phyloP scores from a whole-genome alignment of 2,797 vertebrate species.

The Oryzias dopingdopingensis region DNA sequence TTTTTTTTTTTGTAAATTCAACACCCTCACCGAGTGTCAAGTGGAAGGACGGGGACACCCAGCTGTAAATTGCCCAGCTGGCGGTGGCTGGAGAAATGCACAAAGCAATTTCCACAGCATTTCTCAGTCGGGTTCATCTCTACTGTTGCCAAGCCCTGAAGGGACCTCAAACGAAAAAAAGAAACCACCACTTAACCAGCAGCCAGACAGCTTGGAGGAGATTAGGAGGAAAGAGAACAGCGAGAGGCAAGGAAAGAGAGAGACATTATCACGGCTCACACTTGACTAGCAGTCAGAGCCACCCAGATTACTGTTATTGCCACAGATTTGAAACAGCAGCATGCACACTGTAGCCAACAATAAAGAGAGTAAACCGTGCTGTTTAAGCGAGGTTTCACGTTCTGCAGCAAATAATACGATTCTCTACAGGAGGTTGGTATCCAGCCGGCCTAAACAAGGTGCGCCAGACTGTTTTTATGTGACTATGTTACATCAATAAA shows the following conservation, averaged over 20 bases:
- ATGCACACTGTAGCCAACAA: slow-evolving; percentile 28
- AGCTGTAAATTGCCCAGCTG: slow-evolving; percentile 74
- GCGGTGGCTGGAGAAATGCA: slow-evolving; percentile 55
- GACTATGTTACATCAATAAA: background rate
- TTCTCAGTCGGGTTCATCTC: slow-evolving; percentile 58
- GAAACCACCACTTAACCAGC: slow-evolving; percentile 52
- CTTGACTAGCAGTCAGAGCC: slow-evolving; percentile 56
- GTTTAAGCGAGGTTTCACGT: slow-evolving; percentile 37
- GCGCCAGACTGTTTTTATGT: slow-evolving; percentile 10
- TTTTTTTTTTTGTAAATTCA: slow-evolving; percentile 41
- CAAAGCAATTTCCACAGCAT: slow-evolving; percentile 77
- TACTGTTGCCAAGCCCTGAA: slow-evolving; percentile 42
- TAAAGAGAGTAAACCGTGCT: slow-evolving; percentile 30
- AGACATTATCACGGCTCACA: slow-evolving; percentile 61
- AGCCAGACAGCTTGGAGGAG: slow-evolving; percentile 63
- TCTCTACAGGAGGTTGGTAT: slow-evolving; percentile 15
- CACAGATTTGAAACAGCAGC: slow-evolving; percentile 54
- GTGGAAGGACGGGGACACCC: slow-evolving; percentile 59
- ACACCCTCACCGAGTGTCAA: slow-evolving; percentile 54
- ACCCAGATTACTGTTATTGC: slow-evolving; percentile 65
- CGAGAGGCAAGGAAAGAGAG: slow-evolving; percentile 36
- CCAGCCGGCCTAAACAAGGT: slow-evolving; percentile 9
- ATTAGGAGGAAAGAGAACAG: slow-evolving; percentile 59
- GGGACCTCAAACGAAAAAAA: slow-evolving; percentile 55
- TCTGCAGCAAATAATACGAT: slow-evolving; percentile 28